phyloP scores from a whole-genome alignment of 2,888 invertebrate genomes.

The Trachelus iudaicus region DNA sequence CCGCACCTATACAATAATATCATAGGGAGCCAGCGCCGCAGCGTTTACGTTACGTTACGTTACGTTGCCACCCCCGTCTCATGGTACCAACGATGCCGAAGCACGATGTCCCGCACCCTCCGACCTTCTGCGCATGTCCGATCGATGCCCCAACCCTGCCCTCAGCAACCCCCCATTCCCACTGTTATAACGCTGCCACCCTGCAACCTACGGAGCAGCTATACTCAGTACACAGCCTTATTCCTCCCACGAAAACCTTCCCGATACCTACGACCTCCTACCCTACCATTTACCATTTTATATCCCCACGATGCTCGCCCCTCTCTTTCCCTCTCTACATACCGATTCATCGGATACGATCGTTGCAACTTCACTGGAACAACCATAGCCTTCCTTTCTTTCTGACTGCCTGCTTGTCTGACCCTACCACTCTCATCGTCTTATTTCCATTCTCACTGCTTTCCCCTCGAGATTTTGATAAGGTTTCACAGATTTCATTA shows the following conservation, averaged over 20 bases:
- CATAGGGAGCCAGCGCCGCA: neutral
- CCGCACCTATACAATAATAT: neutral
- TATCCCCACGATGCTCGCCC: neutral
- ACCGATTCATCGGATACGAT: neutral
- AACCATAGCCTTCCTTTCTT: neutral
- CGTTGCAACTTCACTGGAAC: neutral
- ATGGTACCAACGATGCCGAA: neutral
- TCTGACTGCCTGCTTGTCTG: neutral
- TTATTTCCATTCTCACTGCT: slow-evolving; percentile 30
- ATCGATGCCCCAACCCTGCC: slow-evolving; percentile 52
- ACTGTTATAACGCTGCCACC: slow-evolving; percentile 4
- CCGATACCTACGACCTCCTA: slow-evolving; percentile 5
- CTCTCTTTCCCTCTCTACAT: slow-evolving; percentile 5
- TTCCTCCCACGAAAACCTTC: neutral
- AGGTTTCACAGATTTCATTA: slow-evolving; percentile 26
- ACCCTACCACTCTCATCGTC: slow-evolving; percentile 19
- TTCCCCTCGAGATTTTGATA: slow-evolving; percentile 38
- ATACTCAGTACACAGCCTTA: neutral
- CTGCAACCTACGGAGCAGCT: neutral
- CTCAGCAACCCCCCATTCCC: slow-evolving; percentile 15
- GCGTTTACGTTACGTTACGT: slow-evolving; percentile 2
- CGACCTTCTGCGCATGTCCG: slow-evolving; percentile 50
- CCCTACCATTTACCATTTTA: neutral
- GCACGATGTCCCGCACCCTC: neutral
- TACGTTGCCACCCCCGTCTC: slow-evolving; percentile 7